Conservation (phyloP, 1,140 invertebrate species). For the Brachionus manjavacas region DNA sequence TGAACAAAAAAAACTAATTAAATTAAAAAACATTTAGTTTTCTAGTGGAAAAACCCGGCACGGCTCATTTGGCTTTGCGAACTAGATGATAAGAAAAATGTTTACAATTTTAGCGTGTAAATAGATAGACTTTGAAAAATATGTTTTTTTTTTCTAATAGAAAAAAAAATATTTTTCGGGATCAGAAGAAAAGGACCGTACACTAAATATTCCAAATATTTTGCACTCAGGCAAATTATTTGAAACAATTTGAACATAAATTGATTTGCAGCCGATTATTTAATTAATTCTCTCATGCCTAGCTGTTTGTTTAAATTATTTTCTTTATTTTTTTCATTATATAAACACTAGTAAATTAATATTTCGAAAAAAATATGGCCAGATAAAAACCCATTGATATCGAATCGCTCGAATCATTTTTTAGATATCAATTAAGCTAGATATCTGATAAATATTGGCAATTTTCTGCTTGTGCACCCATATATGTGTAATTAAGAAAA, state of each 20-base stretch:
- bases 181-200: not conserved
- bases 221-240: not conserved
- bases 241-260: not conserved
- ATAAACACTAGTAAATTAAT: conserved; percentile 1
- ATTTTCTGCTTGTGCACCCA: not conserved
- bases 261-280: not conserved
- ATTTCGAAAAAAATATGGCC: not conserved
- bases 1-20: not conserved
- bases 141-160: not conserved
- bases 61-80: not conserved
- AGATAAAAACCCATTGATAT: not conserved
- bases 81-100: not conserved
- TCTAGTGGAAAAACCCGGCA: not conserved
- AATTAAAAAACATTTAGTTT: not conserved
- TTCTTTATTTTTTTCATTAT: not conserved
- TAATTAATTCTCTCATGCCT: conserved; percentile 3
- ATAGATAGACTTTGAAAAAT: not conserved
- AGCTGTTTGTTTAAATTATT: not conserved
- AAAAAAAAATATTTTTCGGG: not conserved
- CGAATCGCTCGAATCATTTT: conserved; percentile 1
- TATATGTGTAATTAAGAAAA: conserved; percentile 3
- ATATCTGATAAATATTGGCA: conserved; percentile 4
- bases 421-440: not conserved
- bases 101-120: not conserved
- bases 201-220: not conserved